These are phyloP conservation scores for Atta cephalotes DNA, from an alignment of 1,140 invertebrate species.

Conservation along the genomic window DNA sequence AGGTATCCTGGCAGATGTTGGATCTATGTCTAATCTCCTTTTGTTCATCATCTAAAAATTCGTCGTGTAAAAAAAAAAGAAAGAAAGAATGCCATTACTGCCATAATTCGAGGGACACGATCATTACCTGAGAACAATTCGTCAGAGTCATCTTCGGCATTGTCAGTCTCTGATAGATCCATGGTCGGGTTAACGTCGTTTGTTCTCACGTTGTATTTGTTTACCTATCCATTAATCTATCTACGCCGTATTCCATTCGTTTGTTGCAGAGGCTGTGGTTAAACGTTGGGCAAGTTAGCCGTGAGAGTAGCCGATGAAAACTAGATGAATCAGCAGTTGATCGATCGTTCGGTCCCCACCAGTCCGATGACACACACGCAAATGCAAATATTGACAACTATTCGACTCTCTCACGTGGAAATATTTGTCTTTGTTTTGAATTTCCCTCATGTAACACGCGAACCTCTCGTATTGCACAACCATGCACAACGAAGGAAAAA, in stretches of 20 bases:
- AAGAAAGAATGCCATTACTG: background rate
- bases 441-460: slow-evolving; percentile 23
- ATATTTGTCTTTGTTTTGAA: slow-evolving; percentile 7
- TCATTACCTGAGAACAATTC: slow-evolving; percentile 76
- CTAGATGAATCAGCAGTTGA: background rate
- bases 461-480: background rate
- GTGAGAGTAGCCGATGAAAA: background rate
- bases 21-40: slow-evolving; percentile 26
- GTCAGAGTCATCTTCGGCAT: slow-evolving; percentile 50
- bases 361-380: background rate
- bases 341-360: background rate
- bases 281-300: no score
- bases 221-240: background rate
- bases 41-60: slow-evolving; percentile 73
- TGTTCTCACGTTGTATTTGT: background rate
- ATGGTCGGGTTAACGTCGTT: background rate
- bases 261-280: background rate
- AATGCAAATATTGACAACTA: background rate
- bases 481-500: background rate
- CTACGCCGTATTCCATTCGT: background rate
- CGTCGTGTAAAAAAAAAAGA: background rate
- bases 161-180: background rate
- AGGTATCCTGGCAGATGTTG: slow-evolving; percentile 38
- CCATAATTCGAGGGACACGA: background rate
- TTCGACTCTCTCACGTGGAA: background rate